Conservation (phyloP, 2,113 vertebrate genomes). For the Pipa parva region DNA sequence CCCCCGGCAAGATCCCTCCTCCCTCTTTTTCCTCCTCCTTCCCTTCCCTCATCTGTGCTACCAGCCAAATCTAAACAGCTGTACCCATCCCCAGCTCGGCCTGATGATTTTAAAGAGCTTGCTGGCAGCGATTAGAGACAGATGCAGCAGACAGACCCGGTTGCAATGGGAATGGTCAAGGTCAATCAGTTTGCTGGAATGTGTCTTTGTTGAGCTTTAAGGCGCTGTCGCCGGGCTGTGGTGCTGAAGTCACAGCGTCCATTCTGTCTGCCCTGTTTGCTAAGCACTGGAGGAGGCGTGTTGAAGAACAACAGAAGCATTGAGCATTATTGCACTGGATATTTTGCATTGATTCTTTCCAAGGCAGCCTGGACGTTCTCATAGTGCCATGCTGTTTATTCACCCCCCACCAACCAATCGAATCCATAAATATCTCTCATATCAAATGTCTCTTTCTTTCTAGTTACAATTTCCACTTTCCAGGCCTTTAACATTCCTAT, state of each 20-base stretch:
- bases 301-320: constrained; percentile 6
- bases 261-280: not conserved
- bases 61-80: constrained; percentile 31
- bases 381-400: not conserved
- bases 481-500: no score
- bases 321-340: not conserved
- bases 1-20: not conserved
- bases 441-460: no score
- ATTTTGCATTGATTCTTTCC: not conserved
- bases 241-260: constrained; percentile 20
- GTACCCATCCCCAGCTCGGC: constrained; percentile 6
- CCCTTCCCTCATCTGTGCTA: constrained; percentile 17
- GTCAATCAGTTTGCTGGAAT: not conserved
- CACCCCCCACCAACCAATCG: not conserved
- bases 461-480: no score
- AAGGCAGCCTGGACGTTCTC: not conserved
- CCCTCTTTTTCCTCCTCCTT: not conserved
- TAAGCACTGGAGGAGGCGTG: not conserved
- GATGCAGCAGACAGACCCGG: constrained; percentile 5
- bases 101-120: not conserved
- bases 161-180: not conserved
- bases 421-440: no score
- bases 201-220: not conserved
- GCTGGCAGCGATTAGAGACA: constrained; percentile 1
- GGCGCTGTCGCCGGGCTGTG: constrained; percentile 24